phyloP scores from a whole-genome alignment of 1,140 invertebrate genomes.

The Caligus rogercresseyi region DNA sequence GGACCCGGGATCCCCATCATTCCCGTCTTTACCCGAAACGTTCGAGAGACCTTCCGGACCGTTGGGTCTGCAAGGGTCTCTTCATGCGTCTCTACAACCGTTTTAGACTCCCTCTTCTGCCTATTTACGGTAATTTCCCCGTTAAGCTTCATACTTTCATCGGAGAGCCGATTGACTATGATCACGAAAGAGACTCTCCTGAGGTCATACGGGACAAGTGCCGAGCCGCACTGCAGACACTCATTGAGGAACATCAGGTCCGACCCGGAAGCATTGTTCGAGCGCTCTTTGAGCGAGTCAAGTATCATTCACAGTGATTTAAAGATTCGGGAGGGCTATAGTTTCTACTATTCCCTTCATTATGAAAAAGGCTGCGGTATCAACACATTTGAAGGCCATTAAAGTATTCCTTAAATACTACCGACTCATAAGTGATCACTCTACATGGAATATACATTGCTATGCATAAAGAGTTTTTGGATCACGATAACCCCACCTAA shows the following conservation, averaged over 20 bases:
- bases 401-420: too few relatives aligned
- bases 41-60: constrained; percentile 80
- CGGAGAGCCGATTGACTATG: constrained; percentile 59
- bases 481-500: too few relatives aligned
- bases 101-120: constrained; percentile 71
- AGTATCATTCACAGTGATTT: background rate
- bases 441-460: too few relatives aligned
- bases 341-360: too few relatives aligned
- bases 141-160: constrained; percentile 85
- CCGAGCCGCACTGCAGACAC: constrained; percentile 23
- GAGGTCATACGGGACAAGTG: constrained; percentile 62
- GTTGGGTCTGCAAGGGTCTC: constrained; percentile 49
- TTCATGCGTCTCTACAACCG: constrained; percentile 56
- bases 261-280: constrained; percentile 15
- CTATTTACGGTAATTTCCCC: constrained; percentile 93
- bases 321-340: too few relatives aligned
- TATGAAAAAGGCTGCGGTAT: too few relatives aligned
- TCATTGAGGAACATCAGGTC: constrained; percentile 13
- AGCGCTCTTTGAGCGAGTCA: constrained; percentile 5
- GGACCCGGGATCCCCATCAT: constrained; percentile 67
- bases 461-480: too few relatives aligned
- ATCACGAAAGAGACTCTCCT: constrained; percentile 43
- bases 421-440: too few relatives aligned
- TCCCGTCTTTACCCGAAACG: constrained; percentile 90
- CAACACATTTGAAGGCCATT: too few relatives aligned